phyloP scores from a whole-genome alignment of 2,888 invertebrate species.

The Plutella xylostella region DNA sequence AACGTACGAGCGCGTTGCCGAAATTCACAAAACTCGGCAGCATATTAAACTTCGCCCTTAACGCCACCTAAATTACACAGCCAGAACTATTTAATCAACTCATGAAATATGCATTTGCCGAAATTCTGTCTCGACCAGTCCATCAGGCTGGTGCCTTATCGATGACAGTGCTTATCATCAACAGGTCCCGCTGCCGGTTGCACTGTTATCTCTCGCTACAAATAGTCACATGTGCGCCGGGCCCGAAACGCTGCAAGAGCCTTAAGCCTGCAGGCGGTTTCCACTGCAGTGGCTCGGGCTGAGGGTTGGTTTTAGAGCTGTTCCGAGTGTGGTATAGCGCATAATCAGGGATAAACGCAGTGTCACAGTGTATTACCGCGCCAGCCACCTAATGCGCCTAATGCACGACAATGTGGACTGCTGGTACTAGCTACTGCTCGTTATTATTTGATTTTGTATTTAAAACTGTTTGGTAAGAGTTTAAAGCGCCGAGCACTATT shows the following conservation, averaged over 20 bases:
- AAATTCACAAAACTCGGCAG: too few relatives aligned
- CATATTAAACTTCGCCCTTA: too few relatives aligned
- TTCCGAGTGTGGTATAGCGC: slow-evolving; percentile 26
- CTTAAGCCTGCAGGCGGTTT: slow-evolving; percentile 17
- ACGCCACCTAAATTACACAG: slow-evolving; percentile 39
- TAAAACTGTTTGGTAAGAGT: too few relatives aligned
- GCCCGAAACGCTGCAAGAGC: slow-evolving; percentile 28
- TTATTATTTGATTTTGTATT: slow-evolving; percentile 42
- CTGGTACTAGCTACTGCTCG: slow-evolving; percentile 18
- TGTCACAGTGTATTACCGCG: slow-evolving; percentile 59
- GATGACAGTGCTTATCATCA: slow-evolving; percentile 66
- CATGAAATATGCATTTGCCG: slow-evolving; percentile 67
- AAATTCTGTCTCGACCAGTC: slow-evolving; percentile 60
- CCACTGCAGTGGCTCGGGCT: slow-evolving; percentile 15
- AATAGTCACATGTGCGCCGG: slow-evolving; percentile 40
- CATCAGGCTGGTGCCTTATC: slow-evolving; percentile 59
- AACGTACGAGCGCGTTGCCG: too few relatives aligned
- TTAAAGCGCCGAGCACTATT: too few relatives aligned
- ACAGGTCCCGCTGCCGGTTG: slow-evolving; percentile 62
- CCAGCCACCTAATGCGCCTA: slow-evolving; percentile 57
- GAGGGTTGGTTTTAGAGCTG: slow-evolving; percentile 21
- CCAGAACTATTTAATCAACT: slow-evolving; percentile 68
- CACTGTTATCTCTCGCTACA: slow-evolving; percentile 66
- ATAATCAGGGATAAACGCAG: slow-evolving; percentile 57
- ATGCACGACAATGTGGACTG: slow-evolving; percentile 62